Conservation (phyloP, 2,888 invertebrate species). For the Ptychoptera albimana region DNA sequence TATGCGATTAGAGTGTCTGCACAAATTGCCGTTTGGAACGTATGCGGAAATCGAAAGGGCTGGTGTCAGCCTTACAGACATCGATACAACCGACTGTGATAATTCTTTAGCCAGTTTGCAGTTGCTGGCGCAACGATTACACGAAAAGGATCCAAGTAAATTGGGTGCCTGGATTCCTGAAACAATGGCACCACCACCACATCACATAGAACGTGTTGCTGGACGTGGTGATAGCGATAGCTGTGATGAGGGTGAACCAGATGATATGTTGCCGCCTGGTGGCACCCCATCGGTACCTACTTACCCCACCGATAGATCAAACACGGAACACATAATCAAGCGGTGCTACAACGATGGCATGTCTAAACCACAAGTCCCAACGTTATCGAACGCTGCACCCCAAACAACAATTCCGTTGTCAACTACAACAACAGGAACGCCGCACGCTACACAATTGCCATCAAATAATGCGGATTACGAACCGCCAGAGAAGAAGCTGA, state of each 20-base stretch:
- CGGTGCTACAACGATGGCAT: neutral
- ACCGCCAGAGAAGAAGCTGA: conserved; percentile 5
- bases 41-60: conserved; percentile 88
- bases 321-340: neutral
- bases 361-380: too few species aligned
- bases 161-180: conserved; percentile 31
- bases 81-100: conserved; percentile 93
- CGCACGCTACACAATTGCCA: neutral
- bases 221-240: conserved; percentile 9
- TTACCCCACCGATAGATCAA: neutral
- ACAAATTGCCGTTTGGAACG: conserved; percentile 84
- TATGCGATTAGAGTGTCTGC: conserved; percentile 80
- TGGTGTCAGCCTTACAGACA: conserved; percentile 78
- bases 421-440: too few species aligned
- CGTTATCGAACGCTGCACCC: too few species aligned
- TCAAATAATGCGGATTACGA: neutral
- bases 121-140: conserved; percentile 62
- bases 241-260: conserved; percentile 4
- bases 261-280: neutral
- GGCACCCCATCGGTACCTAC: neutral
- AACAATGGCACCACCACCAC: neutral
- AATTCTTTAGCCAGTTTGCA: conserved; percentile 81
- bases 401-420: too few species aligned
- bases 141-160: conserved; percentile 66
- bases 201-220: neutral